Base-by-base conservation (phyloP, 2,888 invertebrate genomes). In the Microchrysa polita region DNA sequence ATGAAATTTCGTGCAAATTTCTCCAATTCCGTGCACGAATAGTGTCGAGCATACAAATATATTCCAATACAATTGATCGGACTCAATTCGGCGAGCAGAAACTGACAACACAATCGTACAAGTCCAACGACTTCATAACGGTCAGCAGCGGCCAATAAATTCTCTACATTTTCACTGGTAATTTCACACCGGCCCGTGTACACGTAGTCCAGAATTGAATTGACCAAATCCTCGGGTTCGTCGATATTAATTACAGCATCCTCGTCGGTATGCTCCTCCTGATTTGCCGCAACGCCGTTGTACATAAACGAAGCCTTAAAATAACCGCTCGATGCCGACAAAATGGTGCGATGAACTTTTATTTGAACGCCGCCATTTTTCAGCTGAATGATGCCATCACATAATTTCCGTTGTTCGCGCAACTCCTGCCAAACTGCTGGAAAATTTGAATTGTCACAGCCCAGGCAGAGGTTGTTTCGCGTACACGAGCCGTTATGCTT, bases 81-180 rank as follows among this genome's bases (percentile, higher is more conserved):
- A 76, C 87, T 86, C 55, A 93, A 82, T 79, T 91, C 88, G 73
- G 88, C 87, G 72, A 90, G 81, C 16, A 93, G 85, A 80, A 88
- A 92, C 78, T 88, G 88, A 80, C 91, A 91, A 81, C 92, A 92
- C 40, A 90, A 82, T 80, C 90, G 90, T 40, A 92, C 88, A 18
- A 92, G 87, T n/a, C 90, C 91, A 14, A 91, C 86, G 7, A 93
- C 89, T 80, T 91, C 91, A 79, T 92, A 91, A 78, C 90, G 89
- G 81, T 93, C 92, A 1, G 93, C 92, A 75, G 88, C 88, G 0
- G 90, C 89, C 65, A 93, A 83, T 52, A 93, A 86, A 76, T 87
- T 86, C 82, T 92, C 90, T 5, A 93, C 92, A 81, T 91, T 93
- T 34, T 88, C 88, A 52, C 87, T 86, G 4, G 87, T 89, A 52